A percentile compares a stretch with the other conserved stretches of the same genome.
Conservation (phyloP, 2,113 vertebrate species). For the Macquaria ambigua region DNA sequence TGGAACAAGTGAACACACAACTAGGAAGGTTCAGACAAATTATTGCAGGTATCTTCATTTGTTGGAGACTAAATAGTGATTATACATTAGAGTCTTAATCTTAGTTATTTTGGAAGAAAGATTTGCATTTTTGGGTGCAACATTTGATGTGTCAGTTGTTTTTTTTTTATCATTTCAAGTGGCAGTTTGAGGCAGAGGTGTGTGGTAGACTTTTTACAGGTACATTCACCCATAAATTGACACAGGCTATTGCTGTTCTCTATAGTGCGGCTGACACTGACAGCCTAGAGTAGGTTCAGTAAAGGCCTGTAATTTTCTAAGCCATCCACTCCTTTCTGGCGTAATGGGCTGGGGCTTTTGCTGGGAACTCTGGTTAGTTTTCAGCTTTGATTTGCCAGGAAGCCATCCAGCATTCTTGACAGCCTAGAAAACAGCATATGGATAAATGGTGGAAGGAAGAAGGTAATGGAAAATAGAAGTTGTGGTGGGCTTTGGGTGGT, state of each 20-base stretch:
- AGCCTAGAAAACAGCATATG: constrained; percentile 72
- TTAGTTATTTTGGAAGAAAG: neutral
- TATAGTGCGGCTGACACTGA: constrained; percentile 38
- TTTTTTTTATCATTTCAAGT: neutral
- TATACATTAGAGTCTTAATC: neutral
- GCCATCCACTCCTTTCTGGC: constrained; percentile 58
- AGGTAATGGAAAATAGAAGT: constrained; percentile 63
- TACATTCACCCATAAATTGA: constrained; percentile 34
- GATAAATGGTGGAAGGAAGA: constrained; percentile 60
- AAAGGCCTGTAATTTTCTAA: constrained; percentile 72
- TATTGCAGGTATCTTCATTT: constrained; percentile 6
- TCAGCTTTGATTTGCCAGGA: constrained; percentile 73
- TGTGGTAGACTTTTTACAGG: neutral
- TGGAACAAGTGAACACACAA: constrained; percentile 11
- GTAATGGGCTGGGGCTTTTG: constrained; percentile 68
- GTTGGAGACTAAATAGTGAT: neutral
- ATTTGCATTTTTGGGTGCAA: neutral
- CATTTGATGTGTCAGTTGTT: neutral
- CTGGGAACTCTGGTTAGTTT: constrained; percentile 62
- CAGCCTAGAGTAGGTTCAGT: constrained; percentile 43
- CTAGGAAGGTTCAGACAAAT: constrained; percentile 19
- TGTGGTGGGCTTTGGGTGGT: constrained; percentile 68
- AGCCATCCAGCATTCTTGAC: constrained; percentile 67
- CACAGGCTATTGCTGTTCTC: constrained; percentile 10
- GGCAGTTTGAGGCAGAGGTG: neutral